Conservation (phyloP, 2,113 vertebrate genomes). For the Cynopterus brachyotis region DNA sequence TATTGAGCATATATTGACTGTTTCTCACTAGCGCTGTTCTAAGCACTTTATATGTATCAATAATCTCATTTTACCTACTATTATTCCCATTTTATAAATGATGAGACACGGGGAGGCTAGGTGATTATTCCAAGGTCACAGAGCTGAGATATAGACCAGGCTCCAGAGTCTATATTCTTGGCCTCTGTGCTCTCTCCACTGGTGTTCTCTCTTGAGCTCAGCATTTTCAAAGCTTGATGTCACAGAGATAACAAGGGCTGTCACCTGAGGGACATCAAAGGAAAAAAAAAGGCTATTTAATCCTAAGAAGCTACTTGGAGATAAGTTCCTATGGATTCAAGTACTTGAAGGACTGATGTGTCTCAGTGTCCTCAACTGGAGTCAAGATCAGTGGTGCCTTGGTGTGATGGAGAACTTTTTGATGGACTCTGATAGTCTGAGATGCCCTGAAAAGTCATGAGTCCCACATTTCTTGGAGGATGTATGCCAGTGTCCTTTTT, state of each 20-base stretch:
- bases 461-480: not conserved
- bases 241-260: not conserved
- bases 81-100: not conserved
- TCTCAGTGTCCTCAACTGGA: not conserved
- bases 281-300: not conserved
- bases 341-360: not conserved
- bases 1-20: not conserved
- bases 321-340: not conserved
- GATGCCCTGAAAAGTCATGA: not conserved
- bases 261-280: not conserved
- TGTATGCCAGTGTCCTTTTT: not conserved
- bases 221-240: not conserved
- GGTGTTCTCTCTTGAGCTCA: not conserved
- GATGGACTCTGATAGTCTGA: not conserved
- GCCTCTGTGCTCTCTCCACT: not conserved
- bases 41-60: not conserved
- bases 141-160: not conserved
- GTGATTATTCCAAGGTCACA: not conserved
- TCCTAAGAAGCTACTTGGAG: not conserved
- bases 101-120: not conserved
- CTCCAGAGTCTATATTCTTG: not conserved
- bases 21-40: not conserved
- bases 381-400: not conserved
- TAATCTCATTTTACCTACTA: not conserved
- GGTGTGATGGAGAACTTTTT: not conserved